Evolutionary conservation across 2,113 vertebrate species (phyloP).

Genomic region (Thinocorus orbignyianus): DNA sequence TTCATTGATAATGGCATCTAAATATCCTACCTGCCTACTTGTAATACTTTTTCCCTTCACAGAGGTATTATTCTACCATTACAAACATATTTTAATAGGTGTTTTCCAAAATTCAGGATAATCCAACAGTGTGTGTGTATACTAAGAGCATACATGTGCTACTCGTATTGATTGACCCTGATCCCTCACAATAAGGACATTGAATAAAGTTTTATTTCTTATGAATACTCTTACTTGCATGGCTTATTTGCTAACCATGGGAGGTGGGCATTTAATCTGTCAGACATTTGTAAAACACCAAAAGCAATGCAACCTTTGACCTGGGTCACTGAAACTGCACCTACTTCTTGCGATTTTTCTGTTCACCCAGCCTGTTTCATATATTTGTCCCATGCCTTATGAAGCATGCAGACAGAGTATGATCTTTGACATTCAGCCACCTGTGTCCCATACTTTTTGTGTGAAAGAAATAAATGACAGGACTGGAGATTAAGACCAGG

Average conservation of each 20-base stretch:
- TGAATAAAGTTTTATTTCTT: slow-evolving; percentile 55
- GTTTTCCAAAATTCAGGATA: slow-evolving; percentile 2
- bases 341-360: slow-evolving; percentile 52
- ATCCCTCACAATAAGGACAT: slow-evolving; percentile 17
- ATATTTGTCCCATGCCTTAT: slow-evolving; percentile 57
- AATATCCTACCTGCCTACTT: background rate
- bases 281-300: slow-evolving; percentile 74
- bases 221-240: slow-evolving; percentile 38
- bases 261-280: slow-evolving; percentile 73
- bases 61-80: background rate
- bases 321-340: slow-evolving; percentile 59
- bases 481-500: slow-evolving; percentile 62
- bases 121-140: background rate
- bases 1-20: background rate
- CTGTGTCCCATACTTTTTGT: slow-evolving; percentile 76
- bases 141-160: background rate
- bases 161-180: slow-evolving; percentile 17
- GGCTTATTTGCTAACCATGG: slow-evolving; percentile 61
- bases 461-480: slow-evolving; percentile 75
- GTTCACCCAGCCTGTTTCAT: slow-evolving; percentile 33
- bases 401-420: slow-evolving; percentile 61
- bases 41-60: background rate
- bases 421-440: slow-evolving; percentile 80
- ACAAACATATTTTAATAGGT: background rate
- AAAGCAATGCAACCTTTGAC: slow-evolving; percentile 71